Evolutionary conservation across 2,888 invertebrate species (phyloP), one percentile per base, ranked within the genome.

Genomic region (Palloptera scutellata): DNA sequence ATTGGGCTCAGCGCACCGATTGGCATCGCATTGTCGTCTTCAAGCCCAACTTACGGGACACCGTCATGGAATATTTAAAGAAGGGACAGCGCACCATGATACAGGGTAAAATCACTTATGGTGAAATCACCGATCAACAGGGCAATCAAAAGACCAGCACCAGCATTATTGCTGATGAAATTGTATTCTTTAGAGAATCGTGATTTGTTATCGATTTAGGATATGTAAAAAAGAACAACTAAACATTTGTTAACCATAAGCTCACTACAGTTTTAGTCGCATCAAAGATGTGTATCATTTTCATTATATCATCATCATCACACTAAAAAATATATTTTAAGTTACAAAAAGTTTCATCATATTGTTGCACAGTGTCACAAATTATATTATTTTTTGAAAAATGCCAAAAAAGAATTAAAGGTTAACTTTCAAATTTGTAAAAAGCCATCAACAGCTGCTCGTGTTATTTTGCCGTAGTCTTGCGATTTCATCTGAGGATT

Each of bases 1-100:
- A 95, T 75, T 88, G 91, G 79, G 86, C 92, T 62, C 95, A 96
- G 81, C 90, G 92, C 77, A 95, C 96, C 10, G 96, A 96, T 75
- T 97, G 97, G 97, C 97, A 97, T 84, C 88, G 94, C 76, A 85
- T 97, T 60, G 91, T 92, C 76, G 91, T 96, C 9, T 97, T 97
- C 82, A 94, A 91, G 79, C 95, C 95, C 3, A 88, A 89, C 64
- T 87, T 97, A 1, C 87, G 96, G 51, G 94, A 96, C 41, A 88
- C 89, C 1, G 91, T 95, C 0, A 89, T 91, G 79, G 91, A 90
- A 78, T 94, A 89, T 80, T 83, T 96, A 66, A 92, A 90, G 78
- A 96, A 95, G 86, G 97, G 97, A 0, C 93, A 94, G 80, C 88
- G 96, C 73, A 89, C 95, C 0, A 88, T 93, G 85, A 88, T 96